Conservation (phyloP, 1,140 invertebrate species). For the Parasteatoda tepidariorum region DNA sequence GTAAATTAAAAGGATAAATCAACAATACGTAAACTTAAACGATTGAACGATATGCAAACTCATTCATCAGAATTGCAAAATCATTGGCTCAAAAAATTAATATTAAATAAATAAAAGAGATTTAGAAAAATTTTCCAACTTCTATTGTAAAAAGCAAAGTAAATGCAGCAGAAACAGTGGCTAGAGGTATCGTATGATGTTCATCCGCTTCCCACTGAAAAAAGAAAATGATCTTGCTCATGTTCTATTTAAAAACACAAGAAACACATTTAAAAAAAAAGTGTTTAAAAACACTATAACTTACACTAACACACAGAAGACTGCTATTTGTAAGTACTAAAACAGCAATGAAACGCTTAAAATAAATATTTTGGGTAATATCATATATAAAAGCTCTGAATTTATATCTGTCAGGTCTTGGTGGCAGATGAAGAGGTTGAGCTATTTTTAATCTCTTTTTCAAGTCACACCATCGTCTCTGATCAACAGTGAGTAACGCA, state of each 20-base stretch:
- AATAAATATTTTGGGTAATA: slow-evolving; percentile 95
- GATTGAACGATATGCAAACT: no score
- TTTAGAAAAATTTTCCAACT: no score
- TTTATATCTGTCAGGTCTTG: slow-evolving; percentile 84
- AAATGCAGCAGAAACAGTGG: slow-evolving; percentile 86
- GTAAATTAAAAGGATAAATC: no score
- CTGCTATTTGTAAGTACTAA: slow-evolving; percentile 92
- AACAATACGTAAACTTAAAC: no score
- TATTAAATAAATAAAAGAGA: no score
- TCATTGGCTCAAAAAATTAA: no score
- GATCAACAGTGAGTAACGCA: slow-evolving; percentile 97
- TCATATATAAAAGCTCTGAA: slow-evolving; percentile 97
- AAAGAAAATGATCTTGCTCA: not conserved
- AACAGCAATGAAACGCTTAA: slow-evolving; percentile 93
- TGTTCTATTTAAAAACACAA: not conserved
- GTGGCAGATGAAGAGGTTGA: slow-evolving; percentile 97
- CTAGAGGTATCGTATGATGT: slow-evolving; percentile 81
- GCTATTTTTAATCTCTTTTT: slow-evolving; percentile 99
- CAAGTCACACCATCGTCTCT: slow-evolving; percentile 98
- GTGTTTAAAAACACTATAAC: slow-evolving; percentile 64
- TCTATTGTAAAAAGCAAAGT: slow-evolving; percentile 73
- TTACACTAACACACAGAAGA: slow-evolving; percentile 91
- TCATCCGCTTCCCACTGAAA: slow-evolving; percentile 72
- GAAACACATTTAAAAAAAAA: not conserved
- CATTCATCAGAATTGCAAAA: no score